Evolutionary conservation across 1,140 invertebrate genomes (phyloP), one percentile per base, ranked within the genome.

Genomic region (Leptinotarsa texana): DNA sequence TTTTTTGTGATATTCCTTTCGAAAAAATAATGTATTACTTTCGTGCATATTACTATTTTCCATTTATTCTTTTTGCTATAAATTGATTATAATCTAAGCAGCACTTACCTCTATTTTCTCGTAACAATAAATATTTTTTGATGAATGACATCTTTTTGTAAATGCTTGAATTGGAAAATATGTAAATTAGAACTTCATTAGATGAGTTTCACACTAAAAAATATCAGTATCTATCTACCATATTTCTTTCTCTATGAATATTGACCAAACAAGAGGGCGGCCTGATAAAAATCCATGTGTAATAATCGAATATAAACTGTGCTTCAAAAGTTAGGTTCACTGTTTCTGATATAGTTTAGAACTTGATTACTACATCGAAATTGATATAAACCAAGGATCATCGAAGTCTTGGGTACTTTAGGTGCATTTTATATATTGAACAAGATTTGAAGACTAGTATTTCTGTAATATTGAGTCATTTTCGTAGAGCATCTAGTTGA

Each of bases 81-180:
- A 18, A 17, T 15, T 11, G 3, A 63, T 15, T 63, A 66, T 66
- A 66, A 24, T 66, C 22, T 17, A 15, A 18, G 13, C n/a, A 47
- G 21, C 24, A 74, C 79, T 80, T 72, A 80, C 79, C 77, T 69
- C 75, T 63, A 72, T 65, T 75, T 57, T 80, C 79, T 18, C 76
- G 77, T 57, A 71, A 51, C 65, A 79, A 70, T 6, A 80, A 47
- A 72, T 78, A 80, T 72, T 80, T 80, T 61, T 77, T 75, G 15
- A 80, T 68, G 68, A 80, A 79, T 75, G 69, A 70, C 69, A 70
- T 70, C 17, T 57, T 22, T 70, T 18, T 57, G 2, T 42, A 42
- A 42, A 11, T 42, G 1, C 8, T 13, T 42, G 5, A 69, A 69
- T n/a, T 62, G 61, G 2, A 62, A n/a, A 62, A 13, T 62, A 17